These are phyloP conservation scores for Sanderia malayensis DNA, from an alignment of 30 jellyfish, hydroid and myxozoan species.

Conservation along the genomic window DNA sequence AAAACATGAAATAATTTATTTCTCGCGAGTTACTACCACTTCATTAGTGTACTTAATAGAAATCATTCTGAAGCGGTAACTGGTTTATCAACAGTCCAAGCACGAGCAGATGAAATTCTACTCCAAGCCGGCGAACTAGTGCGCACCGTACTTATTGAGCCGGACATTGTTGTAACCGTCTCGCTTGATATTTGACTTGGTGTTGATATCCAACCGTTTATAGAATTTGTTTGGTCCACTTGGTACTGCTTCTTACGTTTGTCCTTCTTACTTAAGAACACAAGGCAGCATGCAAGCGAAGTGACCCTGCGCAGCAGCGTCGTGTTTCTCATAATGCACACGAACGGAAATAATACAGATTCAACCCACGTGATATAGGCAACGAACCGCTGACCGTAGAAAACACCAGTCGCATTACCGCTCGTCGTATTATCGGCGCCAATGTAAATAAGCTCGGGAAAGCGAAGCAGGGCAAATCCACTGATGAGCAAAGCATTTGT, in stretches of 20 bases:
- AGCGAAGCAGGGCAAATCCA: constrained; percentile 27
- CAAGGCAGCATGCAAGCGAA: constrained; percentile 25
- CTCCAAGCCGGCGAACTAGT: constrained; percentile 44
- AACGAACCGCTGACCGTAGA: constrained; percentile 26
- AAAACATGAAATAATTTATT: no score
- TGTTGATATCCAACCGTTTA: constrained; percentile 20
- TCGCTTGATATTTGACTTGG: constrained; percentile 25
- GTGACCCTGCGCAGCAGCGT: constrained; percentile 44
- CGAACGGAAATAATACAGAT: constrained; percentile 28
- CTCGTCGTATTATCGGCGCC: constrained; percentile 18
- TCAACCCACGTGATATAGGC: constrained; percentile 56
- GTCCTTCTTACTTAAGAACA: constrained; percentile 18
- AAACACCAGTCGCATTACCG: not conserved
- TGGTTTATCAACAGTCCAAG: constrained; percentile 29
- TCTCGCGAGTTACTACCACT: no score
- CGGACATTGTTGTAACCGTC: constrained; percentile 1
- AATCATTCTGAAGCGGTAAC: no score
- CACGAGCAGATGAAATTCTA: constrained; percentile 22
- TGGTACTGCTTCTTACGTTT: constrained; percentile 28
- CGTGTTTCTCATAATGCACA: constrained; percentile 53
- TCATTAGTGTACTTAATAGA: no score
- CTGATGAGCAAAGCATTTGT: constrained; percentile 43
- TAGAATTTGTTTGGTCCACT: constrained; percentile 15
- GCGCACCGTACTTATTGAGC: constrained; percentile 30
- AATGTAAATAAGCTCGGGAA: constrained; percentile 42